Percentiles rank a stretch among this genome's conserved stretches.
These are phyloP conservation scores for Phortica variegata DNA, from an alignment of 1,140 invertebrate genomes.

Conservation along the genomic window DNA sequence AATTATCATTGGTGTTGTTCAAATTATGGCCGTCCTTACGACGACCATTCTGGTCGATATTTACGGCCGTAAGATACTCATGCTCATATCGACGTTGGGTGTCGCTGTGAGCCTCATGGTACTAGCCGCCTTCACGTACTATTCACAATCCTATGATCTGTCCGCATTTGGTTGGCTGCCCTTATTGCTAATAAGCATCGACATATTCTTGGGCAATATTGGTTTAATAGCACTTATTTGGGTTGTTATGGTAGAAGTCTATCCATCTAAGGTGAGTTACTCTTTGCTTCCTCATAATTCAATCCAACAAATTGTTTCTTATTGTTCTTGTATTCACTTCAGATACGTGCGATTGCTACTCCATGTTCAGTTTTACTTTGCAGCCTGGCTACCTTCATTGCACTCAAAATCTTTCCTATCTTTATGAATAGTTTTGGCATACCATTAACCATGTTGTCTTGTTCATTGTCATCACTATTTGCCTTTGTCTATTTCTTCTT, in stretches of 20 bases:
- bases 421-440: constrained; percentile 32
- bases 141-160: constrained; percentile 18
- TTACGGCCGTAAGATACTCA: constrained; percentile 41
- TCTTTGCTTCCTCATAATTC: neutral
- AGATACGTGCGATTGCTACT: constrained; percentile 43
- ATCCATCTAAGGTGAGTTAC: constrained; percentile 42
- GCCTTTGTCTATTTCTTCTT: constrained; percentile 40
- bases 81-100: constrained; percentile 47
- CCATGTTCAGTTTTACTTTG: constrained; percentile 36
- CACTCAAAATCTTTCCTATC: constrained; percentile 33
- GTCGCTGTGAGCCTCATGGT: constrained; percentile 35
- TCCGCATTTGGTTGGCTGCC: constrained; percentile 41
- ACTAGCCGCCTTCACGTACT: constrained; percentile 41
- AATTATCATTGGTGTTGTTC: constrained; percentile 68
- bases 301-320: neutral
- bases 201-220: constrained; percentile 38
- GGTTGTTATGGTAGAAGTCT: constrained; percentile 42
- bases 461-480: constrained; percentile 20
- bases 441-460: constrained; percentile 39
- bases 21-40: constrained; percentile 41
- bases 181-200: constrained; percentile 31
- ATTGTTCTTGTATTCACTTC: too few species aligned
- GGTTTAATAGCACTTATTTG: constrained; percentile 46
- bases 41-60: constrained; percentile 49
- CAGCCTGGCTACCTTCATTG: constrained; percentile 25